A percentile compares a stretch with the other conserved stretches of the same genome.
These are phyloP conservation scores for Rhingia rostrata DNA, from an alignment of 2,888 invertebrate genomes.

Conservation along the genomic window DNA sequence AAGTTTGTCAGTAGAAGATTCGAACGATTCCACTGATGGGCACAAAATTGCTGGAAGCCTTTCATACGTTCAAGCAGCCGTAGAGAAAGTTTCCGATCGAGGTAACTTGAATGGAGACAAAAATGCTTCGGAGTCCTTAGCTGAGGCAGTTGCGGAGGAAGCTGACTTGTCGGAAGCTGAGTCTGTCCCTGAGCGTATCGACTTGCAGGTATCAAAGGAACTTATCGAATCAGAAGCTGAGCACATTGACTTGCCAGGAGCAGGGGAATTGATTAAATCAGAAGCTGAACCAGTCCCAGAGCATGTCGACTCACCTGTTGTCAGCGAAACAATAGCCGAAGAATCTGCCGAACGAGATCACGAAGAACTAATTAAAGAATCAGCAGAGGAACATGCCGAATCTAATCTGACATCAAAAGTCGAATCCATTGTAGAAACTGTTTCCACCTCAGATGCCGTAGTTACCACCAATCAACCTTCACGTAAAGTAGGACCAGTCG, in stretches of 20 bases:
- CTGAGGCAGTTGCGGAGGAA: too few relatives aligned
- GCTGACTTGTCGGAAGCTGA: too few relatives aligned
- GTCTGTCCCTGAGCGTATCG: too few relatives aligned
- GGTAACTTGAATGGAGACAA: too few relatives aligned
- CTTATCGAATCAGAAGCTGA: not conserved
- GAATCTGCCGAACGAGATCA: not conserved
- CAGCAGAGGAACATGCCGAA: not conserved
- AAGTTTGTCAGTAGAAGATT: not conserved
- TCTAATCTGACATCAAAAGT: not conserved
- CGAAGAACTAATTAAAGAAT: not conserved
- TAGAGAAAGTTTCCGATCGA: not conserved
- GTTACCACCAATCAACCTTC: not conserved
- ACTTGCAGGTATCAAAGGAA: too few relatives aligned
- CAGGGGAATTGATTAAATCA: not conserved
- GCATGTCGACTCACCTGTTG: not conserved
- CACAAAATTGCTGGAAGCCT: not conserved
- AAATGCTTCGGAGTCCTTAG: too few relatives aligned
- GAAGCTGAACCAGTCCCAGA: not conserved
- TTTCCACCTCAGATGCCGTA: not conserved
- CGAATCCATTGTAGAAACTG: not conserved
- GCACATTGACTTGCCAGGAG: not conserved
- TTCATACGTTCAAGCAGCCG: not conserved
- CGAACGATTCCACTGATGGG: not conserved
- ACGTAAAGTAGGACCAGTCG: slow-evolving; percentile 54
- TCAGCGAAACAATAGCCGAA: not conserved